Evolutionary conservation across 2,113 vertebrate genomes (phyloP), one percentile per base, ranked within the genome.

Genomic region (Sinocyclocheilus maitianheensis): DNA sequence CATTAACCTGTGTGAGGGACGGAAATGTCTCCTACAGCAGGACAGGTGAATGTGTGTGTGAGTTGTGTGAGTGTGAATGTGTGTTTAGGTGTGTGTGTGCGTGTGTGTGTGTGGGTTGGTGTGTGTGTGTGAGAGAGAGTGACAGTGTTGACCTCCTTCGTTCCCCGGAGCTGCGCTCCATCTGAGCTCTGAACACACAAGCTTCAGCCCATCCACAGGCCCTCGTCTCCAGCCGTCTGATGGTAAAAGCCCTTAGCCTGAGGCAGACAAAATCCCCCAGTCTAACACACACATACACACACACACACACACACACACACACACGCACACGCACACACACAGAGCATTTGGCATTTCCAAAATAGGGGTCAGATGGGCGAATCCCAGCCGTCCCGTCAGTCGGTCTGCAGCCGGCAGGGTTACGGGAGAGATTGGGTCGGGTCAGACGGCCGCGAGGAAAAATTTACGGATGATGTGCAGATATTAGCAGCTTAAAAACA

Each of bases 361-460:
- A 88, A 88, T 85, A 83, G 84, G 79, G 87, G 84, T 88, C 84
- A 79, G 81, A 22, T 4, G 58, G 58, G 12, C 14, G 13, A 55
- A 79, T 83, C 16, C 63, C 63, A 14, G 30, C 80, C 65, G 22
- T 63, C 26, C n/a, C 65, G 34, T 85, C 63, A 34, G 46, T 71
- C 77, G 46, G 65, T 79, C 67, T 43, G 51, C 65, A 85, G 75
- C 46, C 84, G 26, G 24, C 34, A 79, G 84, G 46, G 62, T 79
- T 79, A 80, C 26, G 12, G 13, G 34, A 79, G 46, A 85, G 84
- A 85, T 65, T 58, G 84, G 51, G 48, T 12, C 9, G 30, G 20
- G 20, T 76, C 40, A 46, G 34, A 46, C 14, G 12, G 46, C 40
- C 7, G 30, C 26, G 30, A 26, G 37, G 76, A 85, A 46, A 85